These are phyloP conservation scores for Drosophila eohydei DNA, from an alignment of 2,888 invertebrate genomes.

Conservation along the genomic window DNA sequence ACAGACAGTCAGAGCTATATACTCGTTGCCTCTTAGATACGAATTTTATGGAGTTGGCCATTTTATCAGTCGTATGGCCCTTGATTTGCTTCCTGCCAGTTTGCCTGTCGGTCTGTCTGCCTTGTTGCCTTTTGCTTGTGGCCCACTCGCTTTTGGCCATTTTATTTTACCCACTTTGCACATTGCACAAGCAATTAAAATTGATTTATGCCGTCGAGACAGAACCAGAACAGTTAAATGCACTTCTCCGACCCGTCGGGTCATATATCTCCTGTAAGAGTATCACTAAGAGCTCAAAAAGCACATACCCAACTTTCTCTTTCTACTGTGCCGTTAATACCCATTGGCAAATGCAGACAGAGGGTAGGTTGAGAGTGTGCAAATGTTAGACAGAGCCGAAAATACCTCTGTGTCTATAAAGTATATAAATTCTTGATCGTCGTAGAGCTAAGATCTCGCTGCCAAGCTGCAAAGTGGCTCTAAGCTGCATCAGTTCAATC, in stretches of 20 bases:
- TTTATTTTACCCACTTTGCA: conserved; percentile 67
- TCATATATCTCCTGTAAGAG: conserved; percentile 54
- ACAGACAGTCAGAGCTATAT: background rate
- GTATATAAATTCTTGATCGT: background rate
- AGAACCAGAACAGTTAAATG: conserved; percentile 73
- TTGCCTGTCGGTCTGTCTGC: conserved; percentile 5
- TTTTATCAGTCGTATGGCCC: conserved; percentile 21
- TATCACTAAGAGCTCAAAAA: conserved; percentile 18
- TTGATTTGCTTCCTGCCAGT: conserved; percentile 26
- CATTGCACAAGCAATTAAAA: conserved; percentile 77
- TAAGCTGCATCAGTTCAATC: background rate
- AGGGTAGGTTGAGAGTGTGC: background rate
- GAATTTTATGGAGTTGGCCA: conserved; percentile 26
- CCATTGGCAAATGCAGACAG: background rate
- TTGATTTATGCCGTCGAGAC: conserved; percentile 78
- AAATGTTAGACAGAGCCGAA: background rate
- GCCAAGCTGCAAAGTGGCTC: background rate
- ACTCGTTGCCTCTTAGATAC: background rate
- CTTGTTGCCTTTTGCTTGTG: conserved; percentile 8
- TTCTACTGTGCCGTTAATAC: conserved; percentile 11
- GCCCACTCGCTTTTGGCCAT: conserved; percentile 29
- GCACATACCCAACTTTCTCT: conserved; percentile 39
- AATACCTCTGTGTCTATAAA: background rate
- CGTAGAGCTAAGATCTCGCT: background rate
- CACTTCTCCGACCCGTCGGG: conserved; percentile 50